These are phyloP conservation scores for Siniperca scherzeri DNA, from an alignment of 2,797 vertebrate species.

Conservation along the genomic window DNA sequence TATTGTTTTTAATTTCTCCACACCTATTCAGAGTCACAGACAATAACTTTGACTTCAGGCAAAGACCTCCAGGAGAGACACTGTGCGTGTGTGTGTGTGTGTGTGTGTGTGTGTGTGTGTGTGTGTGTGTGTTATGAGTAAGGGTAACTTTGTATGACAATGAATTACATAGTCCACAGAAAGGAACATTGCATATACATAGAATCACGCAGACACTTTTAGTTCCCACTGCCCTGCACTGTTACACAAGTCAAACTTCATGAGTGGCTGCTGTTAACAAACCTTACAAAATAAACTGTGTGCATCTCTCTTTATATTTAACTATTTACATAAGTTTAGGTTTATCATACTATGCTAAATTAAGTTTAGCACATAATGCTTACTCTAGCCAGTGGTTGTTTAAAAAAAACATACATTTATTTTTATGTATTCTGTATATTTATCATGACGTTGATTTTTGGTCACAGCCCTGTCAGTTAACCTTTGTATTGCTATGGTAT, in stretches of 20 bases:
- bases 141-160: neutral
- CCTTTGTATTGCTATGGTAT: neutral
- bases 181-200: neutral
- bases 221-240: neutral
- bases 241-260: neutral
- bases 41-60: conserved; percentile 6
- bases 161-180: neutral
- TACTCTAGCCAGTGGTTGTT: neutral
- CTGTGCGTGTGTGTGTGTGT: neutral
- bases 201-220: neutral
- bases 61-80: conserved; percentile 4
- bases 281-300: neutral
- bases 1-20: conserved; percentile 39
- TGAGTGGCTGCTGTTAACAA: neutral
- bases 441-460: conserved; percentile 4
- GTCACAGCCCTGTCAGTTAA: conserved; percentile 1
- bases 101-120: no score
- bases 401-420: neutral
- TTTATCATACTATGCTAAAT: neutral
- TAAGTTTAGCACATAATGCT: neutral
- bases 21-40: conserved; percentile 29
- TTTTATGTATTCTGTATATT: neutral
- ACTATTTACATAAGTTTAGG: neutral
- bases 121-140: neutral
- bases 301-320: neutral